Percentiles rank a stretch among this genome's conserved stretches.
Conservation (phyloP, 2,797 vertebrate species). For the Champsocephalus gunnari region DNA sequence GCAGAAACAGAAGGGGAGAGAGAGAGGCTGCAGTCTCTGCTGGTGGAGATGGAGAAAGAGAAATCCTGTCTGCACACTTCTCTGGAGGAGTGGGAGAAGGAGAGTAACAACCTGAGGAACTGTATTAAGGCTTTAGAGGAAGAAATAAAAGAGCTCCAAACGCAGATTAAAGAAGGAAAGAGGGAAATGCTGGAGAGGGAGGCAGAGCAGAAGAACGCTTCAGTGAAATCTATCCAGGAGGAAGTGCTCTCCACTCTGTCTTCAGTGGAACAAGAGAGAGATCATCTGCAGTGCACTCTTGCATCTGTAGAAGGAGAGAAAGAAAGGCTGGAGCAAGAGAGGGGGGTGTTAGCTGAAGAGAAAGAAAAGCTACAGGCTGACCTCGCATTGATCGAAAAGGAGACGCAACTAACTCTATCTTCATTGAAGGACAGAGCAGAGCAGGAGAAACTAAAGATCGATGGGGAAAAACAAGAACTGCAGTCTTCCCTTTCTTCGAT, state of each 20-base stretch:
- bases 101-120: constrained; percentile 51
- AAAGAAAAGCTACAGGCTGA: constrained; percentile 43
- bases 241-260: constrained; percentile 34
- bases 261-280: constrained; percentile 50
- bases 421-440: constrained; percentile 24
- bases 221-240: constrained; percentile 59
- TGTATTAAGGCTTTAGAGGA: constrained; percentile 66
- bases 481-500: constrained; percentile 47
- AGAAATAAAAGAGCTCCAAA: constrained; percentile 67
- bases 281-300: constrained; percentile 46
- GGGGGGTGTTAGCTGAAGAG: constrained; percentile 18
- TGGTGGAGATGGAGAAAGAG: constrained; percentile 78
- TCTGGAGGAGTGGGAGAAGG: constrained; percentile 76
- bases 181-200: constrained; percentile 51
- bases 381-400: constrained; percentile 46
- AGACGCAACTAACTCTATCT: constrained; percentile 56
- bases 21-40: constrained; percentile 65
- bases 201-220: constrained; percentile 33
- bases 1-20: constrained; percentile 71
- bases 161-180: constrained; percentile 70
- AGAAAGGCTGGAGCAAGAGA: constrained; percentile 44
- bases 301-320: constrained; percentile 49
- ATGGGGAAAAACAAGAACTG: constrained; percentile 50
- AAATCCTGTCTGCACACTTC: constrained; percentile 73
- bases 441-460: constrained; percentile 54